These are phyloP conservation scores for Punctoribates punctum DNA, from an alignment of 2,888 invertebrate species.

Conservation along the genomic window DNA sequence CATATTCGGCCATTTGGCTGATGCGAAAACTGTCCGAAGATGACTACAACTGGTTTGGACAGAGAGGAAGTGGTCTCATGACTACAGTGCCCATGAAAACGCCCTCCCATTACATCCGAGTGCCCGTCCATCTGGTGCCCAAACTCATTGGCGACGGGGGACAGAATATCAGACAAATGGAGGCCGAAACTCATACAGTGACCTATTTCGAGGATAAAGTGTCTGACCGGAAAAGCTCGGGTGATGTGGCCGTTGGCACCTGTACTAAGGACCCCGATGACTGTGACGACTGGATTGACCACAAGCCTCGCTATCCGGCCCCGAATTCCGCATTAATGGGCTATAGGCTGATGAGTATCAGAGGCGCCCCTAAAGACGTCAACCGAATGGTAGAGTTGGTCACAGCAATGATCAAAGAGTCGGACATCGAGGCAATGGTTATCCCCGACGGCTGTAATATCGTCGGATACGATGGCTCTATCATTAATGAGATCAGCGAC, in stretches of 20 bases:
- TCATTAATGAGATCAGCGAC: not conserved
- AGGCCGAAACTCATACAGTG: not conserved
- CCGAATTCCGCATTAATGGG: not conserved
- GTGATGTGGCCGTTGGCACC: not conserved
- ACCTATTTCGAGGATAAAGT: not conserved
- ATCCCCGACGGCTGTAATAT: conserved; percentile 11
- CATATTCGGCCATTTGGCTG: not conserved
- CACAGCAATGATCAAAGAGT: not conserved
- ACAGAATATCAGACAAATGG: not conserved
- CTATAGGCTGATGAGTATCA: not conserved
- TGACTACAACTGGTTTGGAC: not conserved
- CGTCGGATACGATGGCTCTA: not conserved
- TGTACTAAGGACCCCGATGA: not conserved
- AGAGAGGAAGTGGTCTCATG: not conserved
- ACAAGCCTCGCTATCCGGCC: not conserved
- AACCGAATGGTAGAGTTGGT: not conserved
- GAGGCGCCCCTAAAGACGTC: not conserved
- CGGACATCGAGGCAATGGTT: not conserved
- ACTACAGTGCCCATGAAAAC: not conserved
- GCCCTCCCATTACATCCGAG: not conserved
- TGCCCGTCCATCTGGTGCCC: not conserved
- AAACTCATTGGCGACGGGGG: not conserved
- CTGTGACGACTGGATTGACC: not conserved
- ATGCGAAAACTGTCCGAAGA: not conserved
- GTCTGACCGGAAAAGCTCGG: not conserved